A percentile compares a stretch with the other conserved stretches of the same genome.
These are phyloP conservation scores for Andrena bucephala DNA, from an alignment of 2,888 invertebrate species.

Conservation along the genomic window DNA sequence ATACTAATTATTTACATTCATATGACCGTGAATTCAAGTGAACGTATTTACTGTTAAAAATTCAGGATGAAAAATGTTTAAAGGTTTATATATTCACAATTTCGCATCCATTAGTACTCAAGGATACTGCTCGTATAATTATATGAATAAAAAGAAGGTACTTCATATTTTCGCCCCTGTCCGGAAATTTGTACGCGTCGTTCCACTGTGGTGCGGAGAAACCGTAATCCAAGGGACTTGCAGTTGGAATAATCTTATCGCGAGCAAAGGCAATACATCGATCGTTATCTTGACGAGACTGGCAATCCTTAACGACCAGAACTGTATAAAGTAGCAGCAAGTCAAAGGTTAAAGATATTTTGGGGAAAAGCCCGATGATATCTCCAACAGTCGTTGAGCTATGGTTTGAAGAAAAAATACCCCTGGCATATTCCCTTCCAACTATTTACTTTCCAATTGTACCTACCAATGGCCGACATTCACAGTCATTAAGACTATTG, in stretches of 20 bases:
- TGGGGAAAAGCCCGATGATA: constrained; percentile 4
- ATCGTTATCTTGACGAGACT: constrained; percentile 30
- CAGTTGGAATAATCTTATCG: constrained; percentile 15
- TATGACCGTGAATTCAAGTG: no score
- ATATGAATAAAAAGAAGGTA: no score
- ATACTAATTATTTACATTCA: no score
- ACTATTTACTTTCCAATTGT: background rate
- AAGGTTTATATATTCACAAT: no score
- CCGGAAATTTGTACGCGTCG: no score
- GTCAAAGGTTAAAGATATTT: constrained; percentile 59
- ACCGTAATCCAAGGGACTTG: background rate
- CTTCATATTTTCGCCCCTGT: no score
- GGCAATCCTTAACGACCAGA: constrained; percentile 38
- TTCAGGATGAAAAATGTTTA: no score
- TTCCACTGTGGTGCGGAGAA: background rate
- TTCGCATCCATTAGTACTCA: no score
- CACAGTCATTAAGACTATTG: background rate
- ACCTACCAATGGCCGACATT: background rate
- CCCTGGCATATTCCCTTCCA: no score
- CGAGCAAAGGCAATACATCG: constrained; percentile 12
- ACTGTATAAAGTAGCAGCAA: constrained; percentile 36
- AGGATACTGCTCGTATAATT: no score
- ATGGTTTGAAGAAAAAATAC: background rate
- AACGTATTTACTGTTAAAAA: no score
- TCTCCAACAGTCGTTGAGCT: constrained; percentile 7